These are phyloP conservation scores for Noctua fimbriata DNA, from an alignment of 2,888 invertebrate species.

Conservation along the genomic window DNA sequence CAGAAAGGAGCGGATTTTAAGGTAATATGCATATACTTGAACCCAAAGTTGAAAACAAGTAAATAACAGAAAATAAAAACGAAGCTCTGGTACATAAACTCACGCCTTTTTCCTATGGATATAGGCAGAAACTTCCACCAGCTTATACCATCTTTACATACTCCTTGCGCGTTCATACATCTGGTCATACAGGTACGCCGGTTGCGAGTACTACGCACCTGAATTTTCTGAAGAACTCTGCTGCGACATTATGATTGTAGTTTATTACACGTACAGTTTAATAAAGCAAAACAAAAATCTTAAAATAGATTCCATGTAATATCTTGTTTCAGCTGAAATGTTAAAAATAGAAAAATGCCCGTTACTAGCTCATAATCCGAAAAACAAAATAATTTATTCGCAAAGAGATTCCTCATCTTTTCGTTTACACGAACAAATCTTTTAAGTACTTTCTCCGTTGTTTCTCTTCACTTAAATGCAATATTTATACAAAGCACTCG, in stretches of 20 bases:
- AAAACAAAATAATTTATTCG: conserved; percentile 29
- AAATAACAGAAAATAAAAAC: neutral
- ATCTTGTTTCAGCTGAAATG: conserved; percentile 22
- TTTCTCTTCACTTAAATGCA: conserved; percentile 24
- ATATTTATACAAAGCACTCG: conserved; percentile 36
- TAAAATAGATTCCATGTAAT: neutral
- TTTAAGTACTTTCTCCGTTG: conserved; percentile 23
- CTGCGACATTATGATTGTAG: too few species aligned
- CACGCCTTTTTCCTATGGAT: neutral
- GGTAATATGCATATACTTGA: neutral
- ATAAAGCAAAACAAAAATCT: neutral
- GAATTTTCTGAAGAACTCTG: too few species aligned
- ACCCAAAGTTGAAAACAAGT: neutral
- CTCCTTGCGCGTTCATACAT: neutral
- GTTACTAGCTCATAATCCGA: neutral
- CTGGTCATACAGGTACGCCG: too few species aligned
- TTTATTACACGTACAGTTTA: neutral
- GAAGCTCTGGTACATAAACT: neutral
- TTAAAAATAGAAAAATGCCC: neutral
- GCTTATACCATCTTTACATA: neutral
- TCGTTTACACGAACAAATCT: conserved; percentile 21
- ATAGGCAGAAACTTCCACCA: neutral
- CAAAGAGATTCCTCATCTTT: conserved; percentile 6
- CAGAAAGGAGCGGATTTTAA: neutral
- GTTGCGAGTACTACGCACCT: too few species aligned